phyloP scores from a whole-genome alignment of 2,113 vertebrate genomes.

The Benitochromis conjunctus region DNA sequence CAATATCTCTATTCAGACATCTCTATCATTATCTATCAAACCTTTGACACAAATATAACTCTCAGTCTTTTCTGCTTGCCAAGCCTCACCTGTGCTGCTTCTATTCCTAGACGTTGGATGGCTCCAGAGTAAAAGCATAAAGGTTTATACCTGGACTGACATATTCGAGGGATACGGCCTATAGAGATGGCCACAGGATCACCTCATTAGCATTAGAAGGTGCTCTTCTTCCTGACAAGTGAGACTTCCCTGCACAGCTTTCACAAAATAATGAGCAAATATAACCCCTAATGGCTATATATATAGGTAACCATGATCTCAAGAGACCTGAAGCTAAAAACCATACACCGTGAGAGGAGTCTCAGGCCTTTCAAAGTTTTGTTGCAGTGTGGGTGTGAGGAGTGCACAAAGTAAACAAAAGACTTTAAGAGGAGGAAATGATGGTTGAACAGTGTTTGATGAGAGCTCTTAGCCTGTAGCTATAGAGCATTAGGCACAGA shows the following conservation, averaged over 20 bases:
- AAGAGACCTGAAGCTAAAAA: constrained; percentile 16
- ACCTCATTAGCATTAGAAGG: constrained; percentile 68
- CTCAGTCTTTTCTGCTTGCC: neutral
- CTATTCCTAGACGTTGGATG: constrained; percentile 46
- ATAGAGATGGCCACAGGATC: constrained; percentile 53
- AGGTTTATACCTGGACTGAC: constrained; percentile 45
- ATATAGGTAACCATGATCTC: constrained; percentile 51
- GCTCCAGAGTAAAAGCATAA: constrained; percentile 23
- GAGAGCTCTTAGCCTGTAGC: constrained; percentile 68
- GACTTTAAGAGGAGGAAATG: constrained; percentile 58
- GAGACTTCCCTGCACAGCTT: constrained; percentile 41
- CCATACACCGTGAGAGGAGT: neutral
- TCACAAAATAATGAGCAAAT: constrained; percentile 68
- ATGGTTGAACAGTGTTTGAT: constrained; percentile 67
- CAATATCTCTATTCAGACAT: neutral
- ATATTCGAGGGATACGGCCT: constrained; percentile 40
- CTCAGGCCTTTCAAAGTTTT: constrained; percentile 40
- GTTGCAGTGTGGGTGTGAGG: constrained; percentile 32
- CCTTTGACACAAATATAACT: constrained; percentile 9
- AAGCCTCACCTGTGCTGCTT: constrained; percentile 33
- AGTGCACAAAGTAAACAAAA: constrained; percentile 60
- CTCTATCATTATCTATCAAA: constrained; percentile 21
- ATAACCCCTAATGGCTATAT: constrained; percentile 60
- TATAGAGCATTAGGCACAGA: constrained; percentile 71
- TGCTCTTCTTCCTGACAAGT: constrained; percentile 60